Base-by-base conservation (phyloP, 2,888 invertebrate species). In the Galerucella nymphaeae region DNA sequence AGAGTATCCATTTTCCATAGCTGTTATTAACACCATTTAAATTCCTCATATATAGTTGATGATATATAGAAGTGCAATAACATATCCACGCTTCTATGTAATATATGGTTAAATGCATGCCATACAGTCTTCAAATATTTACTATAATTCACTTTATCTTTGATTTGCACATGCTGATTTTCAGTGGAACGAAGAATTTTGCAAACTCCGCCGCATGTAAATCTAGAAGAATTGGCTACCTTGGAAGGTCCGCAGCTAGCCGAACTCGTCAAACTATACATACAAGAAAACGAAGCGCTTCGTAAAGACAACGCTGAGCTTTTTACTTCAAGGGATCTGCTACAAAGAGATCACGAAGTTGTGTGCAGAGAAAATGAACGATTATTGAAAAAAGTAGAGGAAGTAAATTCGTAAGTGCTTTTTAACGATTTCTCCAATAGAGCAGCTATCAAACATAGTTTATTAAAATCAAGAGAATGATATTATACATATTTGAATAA, bases 351-450 rank as follows among this genome's bases (percentile, higher is more conserved):
- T 85, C 97, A 97, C 84, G 97, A 97, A 85, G 86, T 95, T 50
- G 92, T 97, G 41, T 96, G 95, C 82, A 88, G 95, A 70, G 97
- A 98, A 86, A 98, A 98, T 82, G 97, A 98, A 84, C 88, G 95
- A 67, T 88, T 98, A 73, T 87, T 95, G 68, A 94, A 93, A 85
- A 96, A 96, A 86, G 87, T 97, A 68, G 96, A 97, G 85, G 95
- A 95, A 86, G 94, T 95, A 72, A 95, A 94, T 86, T 91, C 92
- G 95, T 95, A 88, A 91, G 93, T 91, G 75, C 65, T 66, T 50
- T 65, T 23, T 50, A 50, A 45, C 53, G 14, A 20, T 13, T 30
- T 30, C 8, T 8, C 1, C 8, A 30, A 30, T 8, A 30, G 30
- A 8, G 30, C 30, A 4, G 30, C 30, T 8, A 30, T 30, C 30